Base-by-base conservation (phyloP, 1,140 invertebrate species). In the Matsumurasca onukii region DNA sequence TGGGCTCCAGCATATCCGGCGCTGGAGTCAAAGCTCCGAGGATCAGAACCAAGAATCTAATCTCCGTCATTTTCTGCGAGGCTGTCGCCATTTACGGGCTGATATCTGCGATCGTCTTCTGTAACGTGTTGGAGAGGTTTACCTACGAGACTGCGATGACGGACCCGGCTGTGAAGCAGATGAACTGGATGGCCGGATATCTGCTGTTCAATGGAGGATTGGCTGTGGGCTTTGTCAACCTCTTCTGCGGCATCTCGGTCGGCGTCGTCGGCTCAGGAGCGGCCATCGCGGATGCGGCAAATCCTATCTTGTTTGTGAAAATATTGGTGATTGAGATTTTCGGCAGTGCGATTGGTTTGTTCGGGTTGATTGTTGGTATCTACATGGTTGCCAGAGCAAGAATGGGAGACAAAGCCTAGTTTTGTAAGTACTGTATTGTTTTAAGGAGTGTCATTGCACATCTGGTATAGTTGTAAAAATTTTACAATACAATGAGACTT, bases 11-110 rank as follows among this genome's bases (percentile, higher is more conserved):
- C 76, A 99, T 99, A 78, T 83, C 98, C 57, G 98, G 98, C 65
- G 98, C 92, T 71, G 98, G 97, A 78, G 97, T 99, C 0, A 98
- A 98, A 83, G 95, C 97, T 22, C 98, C 98, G 2, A 85, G 98
- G 74, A 99, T 99, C 78, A 95, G 98, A 81, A 99, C 98, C 57
- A 99, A 99, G 82, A 99, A 99, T 82, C 87, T 99, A 74, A 97
- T n/a, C n/a, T n/a, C n/a, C n/a, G n/a, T n/a, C n/a, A n/a, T n/a
- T n/a, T n/a, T n/a, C n/a, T n/a, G n/a, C n/a, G n/a, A n/a, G n/a
- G n/a, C n/a, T n/a, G n/a, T n/a, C n/a, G n/a, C n/a, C n/a, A n/a
- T n/a, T n/a, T 99, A 98, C 79, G 97, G 97, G 20, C 86, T 98
- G 29, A 98, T 98, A 77, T 97, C 96, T 76, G 95, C 96, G 30